Evolutionary conservation across 1,140 invertebrate species (phyloP).

Genomic region (Drosophila watanabei): DNA sequence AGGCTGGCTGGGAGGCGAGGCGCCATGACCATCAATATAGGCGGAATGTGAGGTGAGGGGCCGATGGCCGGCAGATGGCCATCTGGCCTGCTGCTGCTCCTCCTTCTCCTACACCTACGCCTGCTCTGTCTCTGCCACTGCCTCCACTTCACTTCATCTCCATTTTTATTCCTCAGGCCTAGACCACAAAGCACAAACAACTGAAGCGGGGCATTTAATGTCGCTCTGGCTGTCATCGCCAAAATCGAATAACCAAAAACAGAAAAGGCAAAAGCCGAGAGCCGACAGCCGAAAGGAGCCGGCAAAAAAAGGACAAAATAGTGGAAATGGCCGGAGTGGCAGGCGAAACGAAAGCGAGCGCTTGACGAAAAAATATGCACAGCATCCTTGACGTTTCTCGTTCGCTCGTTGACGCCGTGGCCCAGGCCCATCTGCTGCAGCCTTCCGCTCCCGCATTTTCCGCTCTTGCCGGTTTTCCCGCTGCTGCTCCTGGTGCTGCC

Average conservation of each 20-base stretch:
- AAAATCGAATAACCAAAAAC: constrained; percentile 76
- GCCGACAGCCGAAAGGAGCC: constrained; percentile 39
- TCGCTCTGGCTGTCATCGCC: constrained; percentile 80
- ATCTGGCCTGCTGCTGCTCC: constrained; percentile 25
- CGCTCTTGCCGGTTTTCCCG: neutral
- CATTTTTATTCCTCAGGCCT: constrained; percentile 42
- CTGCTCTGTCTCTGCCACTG: neutral
- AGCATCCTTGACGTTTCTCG: constrained; percentile 78
- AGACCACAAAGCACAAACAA: constrained; percentile 74
- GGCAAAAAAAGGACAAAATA: constrained; percentile 24
- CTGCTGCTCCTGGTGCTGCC: neutral
- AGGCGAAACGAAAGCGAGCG: constrained; percentile 57
- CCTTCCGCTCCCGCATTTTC: constrained; percentile 14
- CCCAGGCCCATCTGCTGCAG: constrained; percentile 20
- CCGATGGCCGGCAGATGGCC: constrained; percentile 44
- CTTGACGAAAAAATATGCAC: constrained; percentile 65
- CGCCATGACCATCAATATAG: constrained; percentile 77
- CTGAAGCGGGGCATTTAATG: constrained; percentile 82
- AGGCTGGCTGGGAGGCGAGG: constrained; percentile 35
- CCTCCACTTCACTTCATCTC: constrained; percentile 5
- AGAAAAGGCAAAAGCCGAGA: constrained; percentile 38
- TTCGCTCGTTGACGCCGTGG: constrained; percentile 80
- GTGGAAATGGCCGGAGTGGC: constrained; percentile 40
- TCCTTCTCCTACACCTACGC: neutral
- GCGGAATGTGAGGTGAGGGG: constrained; percentile 46